Evolutionary conservation across 1,140 invertebrate genomes (phyloP), one percentile per base, ranked within the genome.

Genomic region (Drosophila serrata): DNA sequence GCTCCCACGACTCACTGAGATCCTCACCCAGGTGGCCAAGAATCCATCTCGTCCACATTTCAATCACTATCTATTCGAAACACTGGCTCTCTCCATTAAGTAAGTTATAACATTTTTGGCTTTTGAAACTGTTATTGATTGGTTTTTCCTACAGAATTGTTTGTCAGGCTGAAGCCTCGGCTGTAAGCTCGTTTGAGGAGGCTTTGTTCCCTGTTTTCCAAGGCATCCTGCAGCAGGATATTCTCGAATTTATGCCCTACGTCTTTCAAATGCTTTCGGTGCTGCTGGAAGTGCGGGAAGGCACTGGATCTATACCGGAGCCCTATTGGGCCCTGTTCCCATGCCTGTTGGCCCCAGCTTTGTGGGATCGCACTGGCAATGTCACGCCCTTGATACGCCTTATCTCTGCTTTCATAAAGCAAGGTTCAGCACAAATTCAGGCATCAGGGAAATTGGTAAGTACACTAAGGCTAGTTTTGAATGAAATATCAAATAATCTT

Each of bases 1-100:
- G 15, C 93, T 99, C 43, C 96, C 97, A 3, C 96, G 97, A 90
- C 94, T 99, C 5, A 98, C 97, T 0, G 94, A 95, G 68, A 98
- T 98, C 93, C 93, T 99, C 4, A 93, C 95, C 7, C 91, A 95
- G 8, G 98, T 98, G n/a, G 95, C 98, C 42, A 98, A 97, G 94
- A 99, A 99, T 94, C 98, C 98, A 0, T 98, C 96, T 81, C 97
- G 98, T 81, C 98, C 99, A 1, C 97, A 99, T 92, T 99, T 99
- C 93, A 99, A 99, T 94, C 98, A 99, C 92, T 99, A 97, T 93
- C 94, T 99, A 2, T 99, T 99, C 93, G 99, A 99, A 94, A 97
- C 97, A 0, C 93, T 99, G 24, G 97, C 97, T 49, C 93, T 99
- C 35, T 95, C 96, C 11, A 97, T 99, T 24, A 96, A 95, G 91